Conservation (phyloP, 2,888 invertebrate genomes). For the Selenia dentaria region DNA sequence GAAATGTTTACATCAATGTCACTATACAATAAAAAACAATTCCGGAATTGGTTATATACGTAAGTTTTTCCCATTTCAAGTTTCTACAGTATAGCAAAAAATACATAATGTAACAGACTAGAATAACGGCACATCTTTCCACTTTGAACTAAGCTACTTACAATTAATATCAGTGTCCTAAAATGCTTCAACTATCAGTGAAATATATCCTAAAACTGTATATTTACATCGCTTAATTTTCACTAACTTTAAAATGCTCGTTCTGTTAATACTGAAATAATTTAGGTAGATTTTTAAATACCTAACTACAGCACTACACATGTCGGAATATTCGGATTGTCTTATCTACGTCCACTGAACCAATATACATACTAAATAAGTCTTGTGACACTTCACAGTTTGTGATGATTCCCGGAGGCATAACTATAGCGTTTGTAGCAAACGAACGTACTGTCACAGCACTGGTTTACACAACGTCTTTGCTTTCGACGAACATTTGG, state of each 20-base stretch:
- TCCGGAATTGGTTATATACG: constrained; percentile 11
- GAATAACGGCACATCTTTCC: constrained; percentile 44
- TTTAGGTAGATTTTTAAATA: constrained; percentile 8
- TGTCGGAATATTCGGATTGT: constrained; percentile 43
- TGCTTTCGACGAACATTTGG: constrained; percentile 32
- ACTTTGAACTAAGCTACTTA: constrained; percentile 7
- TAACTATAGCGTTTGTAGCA: constrained; percentile 29
- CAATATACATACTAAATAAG: constrained; percentile 50
- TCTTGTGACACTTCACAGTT: constrained; percentile 51
- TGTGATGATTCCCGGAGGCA: constrained; percentile 27
- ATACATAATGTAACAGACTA: constrained; percentile 40
- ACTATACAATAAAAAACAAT: constrained; percentile 22
- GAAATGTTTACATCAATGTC: constrained; percentile 14
- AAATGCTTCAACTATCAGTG: constrained; percentile 10
- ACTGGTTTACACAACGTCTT: constrained; percentile 34
- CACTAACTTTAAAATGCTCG: constrained; percentile 19
- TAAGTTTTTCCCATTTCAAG: constrained; percentile 6
- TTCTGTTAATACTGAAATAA: constrained; percentile 25
- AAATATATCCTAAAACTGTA: constrained; percentile 10
- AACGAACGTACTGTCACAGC: constrained; percentile 17
- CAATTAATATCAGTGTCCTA: constrained; percentile 12
- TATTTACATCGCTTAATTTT: constrained; percentile 19
- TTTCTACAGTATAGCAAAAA: constrained; percentile 3
- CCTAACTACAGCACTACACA: constrained; percentile 18
- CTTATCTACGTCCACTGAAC: constrained; percentile 46